Conservation (phyloP, 2,888 invertebrate species). For the Linyphia triangularis region DNA sequence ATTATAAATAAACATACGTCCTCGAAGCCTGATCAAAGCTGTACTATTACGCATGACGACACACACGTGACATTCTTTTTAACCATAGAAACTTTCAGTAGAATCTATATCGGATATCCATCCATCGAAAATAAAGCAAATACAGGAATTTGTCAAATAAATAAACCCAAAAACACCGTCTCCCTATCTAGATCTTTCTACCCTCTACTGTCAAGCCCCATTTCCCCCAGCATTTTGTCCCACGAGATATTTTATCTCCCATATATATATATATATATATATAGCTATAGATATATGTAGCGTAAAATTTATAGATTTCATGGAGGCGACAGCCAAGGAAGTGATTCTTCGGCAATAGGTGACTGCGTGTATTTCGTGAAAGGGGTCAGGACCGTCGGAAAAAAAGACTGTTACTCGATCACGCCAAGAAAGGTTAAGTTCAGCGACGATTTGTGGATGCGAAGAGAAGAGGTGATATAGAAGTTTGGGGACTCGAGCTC, state of each 20-base stretch:
- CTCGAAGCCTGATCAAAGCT: too few relatives aligned
- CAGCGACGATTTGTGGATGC: not conserved
- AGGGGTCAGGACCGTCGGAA: not conserved
- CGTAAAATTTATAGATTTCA: constrained; percentile 24
- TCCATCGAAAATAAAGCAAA: not conserved
- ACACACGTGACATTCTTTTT: too few relatives aligned
- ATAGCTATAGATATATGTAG: not conserved
- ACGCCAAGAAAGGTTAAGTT: not conserved
- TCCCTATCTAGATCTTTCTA: not conserved
- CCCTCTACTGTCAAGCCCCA: constrained; percentile 29
- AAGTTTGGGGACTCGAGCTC: not conserved
- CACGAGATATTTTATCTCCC: constrained; percentile 18
- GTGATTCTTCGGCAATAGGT: not conserved
- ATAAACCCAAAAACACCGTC: not conserved
- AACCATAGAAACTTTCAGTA: too few relatives aligned
- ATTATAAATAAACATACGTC: too few relatives aligned
- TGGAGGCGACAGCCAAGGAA: not conserved
- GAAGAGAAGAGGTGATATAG: not conserved
- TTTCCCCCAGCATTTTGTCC: constrained; percentile 36
- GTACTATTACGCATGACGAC: too few relatives aligned
- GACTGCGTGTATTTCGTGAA: not conserved
- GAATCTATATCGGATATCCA: not conserved
- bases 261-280: constrained; percentile 11
- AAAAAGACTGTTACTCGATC: constrained; percentile 16
- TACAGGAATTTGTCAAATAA: constrained; percentile 7